Evolutionary conservation across 2,113 vertebrate species (phyloP), one percentile per base, ranked within the genome.

Genomic region (Columba livia): DNA sequence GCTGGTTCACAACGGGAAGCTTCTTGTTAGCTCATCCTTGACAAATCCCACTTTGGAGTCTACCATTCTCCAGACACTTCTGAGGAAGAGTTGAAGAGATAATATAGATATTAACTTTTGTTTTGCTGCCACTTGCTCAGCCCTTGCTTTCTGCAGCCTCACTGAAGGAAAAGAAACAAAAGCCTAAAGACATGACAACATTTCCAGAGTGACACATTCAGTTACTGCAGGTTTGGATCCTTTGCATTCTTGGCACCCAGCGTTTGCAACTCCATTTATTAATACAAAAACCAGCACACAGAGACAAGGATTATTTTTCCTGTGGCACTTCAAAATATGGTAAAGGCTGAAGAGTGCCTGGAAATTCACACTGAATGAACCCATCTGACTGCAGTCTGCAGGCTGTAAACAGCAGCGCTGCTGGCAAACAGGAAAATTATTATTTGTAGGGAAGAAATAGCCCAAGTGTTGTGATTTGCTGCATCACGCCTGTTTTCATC

Each of bases 341-440:
- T 58, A 91, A 86, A 92, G 77, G 44, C 82, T 94, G 56, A 82
- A 74, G 25, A 72, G 16, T 32, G 53, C 44, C 78, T 92, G 24
- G 54, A 92, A 95, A 93, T 72, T 47, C 71, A 89, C 72, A 83
- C 36, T 67, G 79, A 89, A 88, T 92, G 24, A 95, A 66, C 64
- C 51, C 93, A 79, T 92, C 91, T 91, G 80, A 84, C 95, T 90
- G 72, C 75, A 94, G 15, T 90, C 86, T 83, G 79, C 42, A 64
- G 72, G 31, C 69, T 95, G 50, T 57, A 80, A 94, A 80, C 32
- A 81, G 57, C 61, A 85, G 47, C 11, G 15, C 31, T 85, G 67
- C 57, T 60, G 69, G 71, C 29, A 93, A 87, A 92, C 62, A 75
- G 66, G 75, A 85, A 93, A 94, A 93, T 36, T 60, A 57, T 66